Percentiles rank a stretch among this genome's conserved stretches.
Conservation (phyloP, 2,888 invertebrate genomes). For the Panzeria rudis region DNA sequence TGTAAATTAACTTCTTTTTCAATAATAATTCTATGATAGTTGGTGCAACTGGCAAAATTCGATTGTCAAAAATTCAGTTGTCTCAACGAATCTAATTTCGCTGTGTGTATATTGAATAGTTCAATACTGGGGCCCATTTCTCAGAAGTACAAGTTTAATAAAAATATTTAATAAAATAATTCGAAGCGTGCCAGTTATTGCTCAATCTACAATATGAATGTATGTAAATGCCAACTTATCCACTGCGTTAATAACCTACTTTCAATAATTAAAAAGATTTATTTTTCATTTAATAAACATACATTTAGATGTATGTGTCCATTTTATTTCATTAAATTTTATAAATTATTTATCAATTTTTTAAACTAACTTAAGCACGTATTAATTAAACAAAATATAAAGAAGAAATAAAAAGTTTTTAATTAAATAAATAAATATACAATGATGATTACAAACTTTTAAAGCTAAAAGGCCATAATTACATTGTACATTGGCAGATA, state of each 20-base stretch:
- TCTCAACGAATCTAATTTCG: too few relatives aligned
- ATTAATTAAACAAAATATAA: constrained; percentile 15
- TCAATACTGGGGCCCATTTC: too few relatives aligned
- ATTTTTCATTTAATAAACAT: neutral
- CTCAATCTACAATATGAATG: too few relatives aligned
- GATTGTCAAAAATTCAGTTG: too few relatives aligned
- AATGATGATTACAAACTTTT: constrained; percentile 49
- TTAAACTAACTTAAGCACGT: constrained; percentile 18
- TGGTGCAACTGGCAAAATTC: too few relatives aligned
- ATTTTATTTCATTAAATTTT: constrained; percentile 37
- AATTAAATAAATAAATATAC: constrained; percentile 62
- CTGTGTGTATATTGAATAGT: too few relatives aligned
- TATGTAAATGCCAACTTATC: neutral
- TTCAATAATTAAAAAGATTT: neutral
- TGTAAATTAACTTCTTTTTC: too few relatives aligned
- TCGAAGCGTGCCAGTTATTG: too few relatives aligned
- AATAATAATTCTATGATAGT: too few relatives aligned
- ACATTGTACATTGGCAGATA: constrained; percentile 33
- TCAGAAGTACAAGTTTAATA: too few relatives aligned
- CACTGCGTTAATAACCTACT: neutral
- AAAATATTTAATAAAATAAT: too few relatives aligned
- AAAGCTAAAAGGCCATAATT: constrained; percentile 59
- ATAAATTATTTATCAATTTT: constrained; percentile 34
- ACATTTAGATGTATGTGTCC: neutral
- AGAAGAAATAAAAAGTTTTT: constrained; percentile 20